Evolutionary conservation across 2,797 vertebrate species (phyloP), one percentile per base, ranked within the genome.

Genomic region (Gallinago stenura): DNA sequence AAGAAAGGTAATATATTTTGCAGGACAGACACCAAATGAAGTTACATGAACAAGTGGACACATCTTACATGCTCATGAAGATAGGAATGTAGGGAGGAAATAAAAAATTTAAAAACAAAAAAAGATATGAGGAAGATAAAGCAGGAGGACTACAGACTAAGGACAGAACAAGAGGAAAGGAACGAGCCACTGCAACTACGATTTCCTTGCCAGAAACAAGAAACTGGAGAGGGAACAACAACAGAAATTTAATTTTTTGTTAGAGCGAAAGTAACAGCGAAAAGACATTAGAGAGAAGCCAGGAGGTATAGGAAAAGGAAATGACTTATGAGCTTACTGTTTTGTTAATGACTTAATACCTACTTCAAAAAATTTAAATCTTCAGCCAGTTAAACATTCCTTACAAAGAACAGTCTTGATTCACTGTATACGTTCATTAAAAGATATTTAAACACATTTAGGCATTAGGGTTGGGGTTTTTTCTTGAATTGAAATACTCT

Each of bases 201-300:
- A 39, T 35, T 68, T 64, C 46, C 37, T 57, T 25, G 35, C 8
- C 43, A 92, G 60, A 78, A 89, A 51, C 24, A 68, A 69, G 31
- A 69, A 87, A 60, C 10, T 24, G 22, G n/a, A 10, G 24, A 33
- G 10, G 26, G 43, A 75, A 89, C 0, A 12, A 7, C 18, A 58
- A 73, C 19, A 58, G 24, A 62, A 28, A 12, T 24, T 45, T 19
- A 22, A 50, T 12, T 65, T 66, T 45, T 80, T 39, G 21, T 35
- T 0, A 11, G 13, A 37, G 12, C 6, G 2, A 11, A 9, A 3
- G 37, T 5, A 31, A 5, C 25, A 51, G 6, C 3, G 11, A 9
- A 7, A 85, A 46, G 16, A 75, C 3, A 1, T 41, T 21, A 60
- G 10, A 69, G 25, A 30, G 6, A 85, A 54, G 21, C 15, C 21